These are phyloP conservation scores for Isichthys henryi DNA, from an alignment of 2,113 vertebrate genomes.

Conservation along the genomic window DNA sequence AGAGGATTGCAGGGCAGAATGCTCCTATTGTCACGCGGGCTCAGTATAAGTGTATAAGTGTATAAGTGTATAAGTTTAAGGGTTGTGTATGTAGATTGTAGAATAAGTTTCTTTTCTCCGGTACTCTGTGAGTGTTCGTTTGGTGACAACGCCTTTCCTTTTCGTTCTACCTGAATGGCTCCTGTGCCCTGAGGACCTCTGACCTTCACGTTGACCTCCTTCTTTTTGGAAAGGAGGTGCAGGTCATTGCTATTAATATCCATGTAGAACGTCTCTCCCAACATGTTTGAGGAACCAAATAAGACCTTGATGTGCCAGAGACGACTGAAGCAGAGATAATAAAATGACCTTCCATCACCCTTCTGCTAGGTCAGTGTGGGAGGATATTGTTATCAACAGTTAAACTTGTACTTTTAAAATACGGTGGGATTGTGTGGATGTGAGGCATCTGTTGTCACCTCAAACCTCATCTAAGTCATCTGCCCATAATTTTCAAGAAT, in stretches of 20 bases:
- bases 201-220: background rate
- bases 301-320: background rate
- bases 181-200: background rate
- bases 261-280: background rate
- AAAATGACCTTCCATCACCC: background rate
- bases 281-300: background rate
- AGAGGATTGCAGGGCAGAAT: background rate
- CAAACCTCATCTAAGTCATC: too few relatives aligned
- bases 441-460: background rate
- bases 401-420: background rate
- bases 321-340: background rate
- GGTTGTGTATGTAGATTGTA: background rate
- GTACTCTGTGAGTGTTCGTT: background rate
- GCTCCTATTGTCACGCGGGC: background rate
- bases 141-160: background rate
- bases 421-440: background rate
- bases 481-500: background rate
- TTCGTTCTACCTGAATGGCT: background rate
- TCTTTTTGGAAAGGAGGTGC: background rate
- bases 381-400: background rate
- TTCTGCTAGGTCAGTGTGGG: background rate
- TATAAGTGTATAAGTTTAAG: background rate
- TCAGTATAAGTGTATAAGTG: background rate
- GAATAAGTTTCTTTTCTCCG: background rate
- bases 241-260: background rate